A percentile compares a stretch with the other conserved stretches of the same genome.
Evolutionary conservation across 2,888 invertebrate species (phyloP).

Genomic region (Catocala nupta): DNA sequence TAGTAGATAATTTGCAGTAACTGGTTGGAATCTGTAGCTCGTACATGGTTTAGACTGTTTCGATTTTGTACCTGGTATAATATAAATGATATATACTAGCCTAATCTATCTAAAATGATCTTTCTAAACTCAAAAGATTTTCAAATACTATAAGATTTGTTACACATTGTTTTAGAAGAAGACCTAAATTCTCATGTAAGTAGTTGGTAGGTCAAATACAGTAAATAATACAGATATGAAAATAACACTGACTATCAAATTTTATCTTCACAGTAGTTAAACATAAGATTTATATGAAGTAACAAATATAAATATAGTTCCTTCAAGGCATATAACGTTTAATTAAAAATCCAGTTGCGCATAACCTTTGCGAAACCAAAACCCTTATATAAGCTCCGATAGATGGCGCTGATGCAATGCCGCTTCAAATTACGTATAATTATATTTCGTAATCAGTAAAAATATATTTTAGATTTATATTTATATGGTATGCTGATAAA

Average conservation of each 20-base stretch:
- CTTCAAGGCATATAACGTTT: conserved; percentile 32
- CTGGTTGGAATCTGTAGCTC: no score
- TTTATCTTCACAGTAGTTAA: conserved; percentile 32
- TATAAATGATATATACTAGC: no score
- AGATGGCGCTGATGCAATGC: conserved; percentile 59
- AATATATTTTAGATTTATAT: conserved; percentile 44
- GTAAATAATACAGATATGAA: no score
- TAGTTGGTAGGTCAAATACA: no score
- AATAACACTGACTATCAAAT: conserved; percentile 10
- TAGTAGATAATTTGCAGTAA: no score
- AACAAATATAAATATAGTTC: conserved; percentile 40
- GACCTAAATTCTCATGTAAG: no score
- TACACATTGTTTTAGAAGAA: no score
- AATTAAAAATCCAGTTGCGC: conserved; percentile 39
- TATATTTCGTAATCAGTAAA: conserved; percentile 46
- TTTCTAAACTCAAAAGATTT: no score
- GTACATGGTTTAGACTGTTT: no score
- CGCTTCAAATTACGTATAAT: conserved; percentile 54
- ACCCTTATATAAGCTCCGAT: conserved; percentile 52
- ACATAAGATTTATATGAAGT: conserved; percentile 34
- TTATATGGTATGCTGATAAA: conserved; percentile 42
- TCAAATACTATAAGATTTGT: no score
- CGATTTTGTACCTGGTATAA: no score
- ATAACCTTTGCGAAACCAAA: conserved; percentile 50
- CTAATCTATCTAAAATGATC: no score